These are phyloP conservation scores for Calameuta idolon DNA, from an alignment of 2,888 invertebrate genomes.

Conservation along the genomic window DNA sequence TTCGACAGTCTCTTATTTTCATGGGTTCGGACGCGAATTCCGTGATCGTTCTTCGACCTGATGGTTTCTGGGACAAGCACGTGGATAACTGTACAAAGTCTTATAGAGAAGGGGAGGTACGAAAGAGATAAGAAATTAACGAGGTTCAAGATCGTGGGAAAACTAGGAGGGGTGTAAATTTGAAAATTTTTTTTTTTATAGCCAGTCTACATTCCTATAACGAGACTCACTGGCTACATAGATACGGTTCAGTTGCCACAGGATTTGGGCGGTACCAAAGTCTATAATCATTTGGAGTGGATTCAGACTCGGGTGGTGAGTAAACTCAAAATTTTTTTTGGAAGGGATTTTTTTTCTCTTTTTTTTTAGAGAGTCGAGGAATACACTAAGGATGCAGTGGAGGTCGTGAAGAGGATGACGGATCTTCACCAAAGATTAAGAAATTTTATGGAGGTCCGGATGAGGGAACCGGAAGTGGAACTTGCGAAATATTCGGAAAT, in stretches of 20 bases:
- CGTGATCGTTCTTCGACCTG: conserved; percentile 77
- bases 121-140: conserved; percentile 25
- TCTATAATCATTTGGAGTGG: conserved; percentile 82
- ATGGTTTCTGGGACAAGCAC: conserved; percentile 83
- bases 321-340: conserved; percentile 23
- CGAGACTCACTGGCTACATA: conserved; percentile 77
- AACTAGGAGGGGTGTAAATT: neutral
- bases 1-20: conserved; percentile 71
- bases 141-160: neutral
- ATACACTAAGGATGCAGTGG: conserved; percentile 73
- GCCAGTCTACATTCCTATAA: conserved; percentile 78
- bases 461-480: conserved; percentile 71
- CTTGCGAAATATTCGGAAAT: conserved; percentile 70
- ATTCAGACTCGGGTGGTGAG: conserved; percentile 80
- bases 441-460: conserved; percentile 69
- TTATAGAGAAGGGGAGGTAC: conserved; percentile 73
- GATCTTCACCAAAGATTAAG: conserved; percentile 72
- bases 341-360: conserved; percentile 1
- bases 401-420: conserved; percentile 73
- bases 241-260: conserved; percentile 78
- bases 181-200: conserved; percentile 64
- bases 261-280: conserved; percentile 79
- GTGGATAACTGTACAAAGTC: conserved; percentile 78
- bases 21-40: conserved; percentile 69
- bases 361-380: conserved; percentile 74